Evolutionary conservation across 2,888 invertebrate genomes (phyloP).

Genomic region (Pegoplata infirma): DNA sequence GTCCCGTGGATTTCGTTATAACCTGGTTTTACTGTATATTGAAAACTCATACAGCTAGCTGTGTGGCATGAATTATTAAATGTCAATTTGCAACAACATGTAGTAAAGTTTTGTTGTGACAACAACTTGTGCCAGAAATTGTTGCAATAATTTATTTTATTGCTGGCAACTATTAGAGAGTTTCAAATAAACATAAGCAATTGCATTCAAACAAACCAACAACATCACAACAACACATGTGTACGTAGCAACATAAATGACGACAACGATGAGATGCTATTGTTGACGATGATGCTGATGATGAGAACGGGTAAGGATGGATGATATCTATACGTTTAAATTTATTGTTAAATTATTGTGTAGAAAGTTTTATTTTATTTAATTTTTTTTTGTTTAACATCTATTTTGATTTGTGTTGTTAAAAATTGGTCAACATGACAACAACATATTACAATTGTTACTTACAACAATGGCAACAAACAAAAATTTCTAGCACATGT

Average conservation of each 20-base stretch:
- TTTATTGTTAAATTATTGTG: not conserved
- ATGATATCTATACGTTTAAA: constrained; percentile 24
- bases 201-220: not conserved
- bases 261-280: constrained; percentile 2
- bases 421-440: constrained; percentile 58
- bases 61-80: constrained; percentile 65
- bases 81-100: constrained; percentile 64
- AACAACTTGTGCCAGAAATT: constrained; percentile 61
- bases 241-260: too few relatives aligned
- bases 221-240: too few relatives aligned
- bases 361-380: constrained; percentile 28
- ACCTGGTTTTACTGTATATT: too few relatives aligned
- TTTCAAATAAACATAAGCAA: constrained; percentile 61
- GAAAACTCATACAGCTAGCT: constrained; percentile 54
- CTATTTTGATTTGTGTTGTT: constrained; percentile 58
- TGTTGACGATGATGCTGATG: constrained; percentile 9
- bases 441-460: constrained; percentile 48
- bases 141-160: constrained; percentile 63
- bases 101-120: constrained; percentile 62
- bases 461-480: not conserved
- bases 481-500: too few relatives aligned
- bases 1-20: too few relatives aligned
- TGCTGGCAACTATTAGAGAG: constrained; percentile 61
- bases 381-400: too few relatives aligned
- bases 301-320: not conserved